These are phyloP conservation scores for Ctena decussata DNA, from an alignment of 2,888 invertebrate species.

Conservation along the genomic window DNA sequence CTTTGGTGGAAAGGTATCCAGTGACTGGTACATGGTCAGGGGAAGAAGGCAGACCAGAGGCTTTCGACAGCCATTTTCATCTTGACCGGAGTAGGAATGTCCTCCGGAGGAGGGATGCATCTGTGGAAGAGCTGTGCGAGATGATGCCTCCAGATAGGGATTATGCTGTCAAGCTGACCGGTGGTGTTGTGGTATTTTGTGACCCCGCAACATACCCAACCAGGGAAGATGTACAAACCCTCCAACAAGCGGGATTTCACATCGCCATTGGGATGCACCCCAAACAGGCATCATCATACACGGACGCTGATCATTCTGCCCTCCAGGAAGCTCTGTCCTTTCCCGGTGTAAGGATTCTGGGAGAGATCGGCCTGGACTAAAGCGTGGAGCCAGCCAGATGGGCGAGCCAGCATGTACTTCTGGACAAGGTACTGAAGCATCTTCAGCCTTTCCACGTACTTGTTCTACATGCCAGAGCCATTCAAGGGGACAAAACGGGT, in stretches of 20 bases:
- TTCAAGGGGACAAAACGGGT: too few relatives aligned
- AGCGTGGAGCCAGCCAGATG: neutral
- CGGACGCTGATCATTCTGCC: neutral
- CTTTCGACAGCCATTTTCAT: neutral
- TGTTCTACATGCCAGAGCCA: neutral
- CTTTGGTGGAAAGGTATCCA: neutral
- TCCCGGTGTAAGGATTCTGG: neutral
- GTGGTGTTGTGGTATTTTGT: neutral
- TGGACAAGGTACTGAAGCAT: neutral
- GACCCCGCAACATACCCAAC: neutral
- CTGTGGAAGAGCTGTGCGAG: neutral
- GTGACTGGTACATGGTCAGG: neutral
- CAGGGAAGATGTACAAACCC: neutral
- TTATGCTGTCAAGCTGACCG: neutral
- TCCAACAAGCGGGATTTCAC: neutral
- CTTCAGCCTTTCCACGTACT: neutral
- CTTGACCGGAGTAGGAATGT: neutral
- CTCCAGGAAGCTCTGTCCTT: neutral
- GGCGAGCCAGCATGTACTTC: neutral
- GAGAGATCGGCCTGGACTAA: neutral
- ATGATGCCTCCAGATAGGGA: neutral
- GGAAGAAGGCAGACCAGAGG: neutral
- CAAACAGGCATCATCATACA: neutral
- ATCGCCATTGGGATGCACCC: neutral
- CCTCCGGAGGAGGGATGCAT: neutral